phyloP scores from a whole-genome alignment of 1,140 invertebrate species.

The Chymomyza costata region DNA sequence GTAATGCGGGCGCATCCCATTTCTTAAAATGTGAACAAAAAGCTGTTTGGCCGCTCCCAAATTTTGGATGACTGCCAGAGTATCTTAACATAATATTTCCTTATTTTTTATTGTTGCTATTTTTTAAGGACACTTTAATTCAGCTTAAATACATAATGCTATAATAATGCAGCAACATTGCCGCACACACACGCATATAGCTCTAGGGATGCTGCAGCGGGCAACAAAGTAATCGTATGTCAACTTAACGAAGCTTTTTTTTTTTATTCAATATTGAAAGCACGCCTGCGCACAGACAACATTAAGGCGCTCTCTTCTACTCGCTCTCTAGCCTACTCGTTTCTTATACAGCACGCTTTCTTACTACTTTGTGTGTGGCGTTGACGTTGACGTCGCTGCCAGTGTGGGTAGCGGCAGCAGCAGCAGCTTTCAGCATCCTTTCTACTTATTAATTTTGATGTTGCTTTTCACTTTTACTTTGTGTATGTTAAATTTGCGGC shows the following conservation, averaged over 20 bases:
- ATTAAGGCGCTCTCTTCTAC: constrained; percentile 1
- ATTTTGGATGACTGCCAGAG: constrained; percentile 23
- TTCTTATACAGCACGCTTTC: constrained; percentile 19
- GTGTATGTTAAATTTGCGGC: constrained; percentile 55
- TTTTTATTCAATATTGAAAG: constrained; percentile 59
- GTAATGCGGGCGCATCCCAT: constrained; percentile 30
- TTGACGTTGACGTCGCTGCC: constrained; percentile 7
- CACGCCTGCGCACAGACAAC: constrained; percentile 41
- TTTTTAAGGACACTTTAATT: not conserved
- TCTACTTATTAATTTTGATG: constrained; percentile 72
- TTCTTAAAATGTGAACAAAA: too few species aligned
- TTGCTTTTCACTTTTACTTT: constrained; percentile 73
- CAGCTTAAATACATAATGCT: too few species aligned
- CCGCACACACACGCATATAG: not conserved
- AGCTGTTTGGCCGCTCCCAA: constrained; percentile 29
- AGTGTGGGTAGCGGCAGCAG: constrained; percentile 6
- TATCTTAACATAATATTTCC: too few species aligned
- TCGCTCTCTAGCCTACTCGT: constrained; percentile 4
- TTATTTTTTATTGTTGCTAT: not conserved
- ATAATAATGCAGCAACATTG: too few species aligned
- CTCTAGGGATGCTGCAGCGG: not conserved
- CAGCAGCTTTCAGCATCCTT: constrained; percentile 56
- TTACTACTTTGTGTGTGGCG: constrained; percentile 17
- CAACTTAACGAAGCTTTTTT: constrained; percentile 38
- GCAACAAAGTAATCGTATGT: constrained; percentile 8